Percentiles rank a stretch among this genome's conserved stretches.
Conservation (phyloP, 37 sponge, comb jelly and placozoan genomes). For the Amphimedon queenslandica region DNA sequence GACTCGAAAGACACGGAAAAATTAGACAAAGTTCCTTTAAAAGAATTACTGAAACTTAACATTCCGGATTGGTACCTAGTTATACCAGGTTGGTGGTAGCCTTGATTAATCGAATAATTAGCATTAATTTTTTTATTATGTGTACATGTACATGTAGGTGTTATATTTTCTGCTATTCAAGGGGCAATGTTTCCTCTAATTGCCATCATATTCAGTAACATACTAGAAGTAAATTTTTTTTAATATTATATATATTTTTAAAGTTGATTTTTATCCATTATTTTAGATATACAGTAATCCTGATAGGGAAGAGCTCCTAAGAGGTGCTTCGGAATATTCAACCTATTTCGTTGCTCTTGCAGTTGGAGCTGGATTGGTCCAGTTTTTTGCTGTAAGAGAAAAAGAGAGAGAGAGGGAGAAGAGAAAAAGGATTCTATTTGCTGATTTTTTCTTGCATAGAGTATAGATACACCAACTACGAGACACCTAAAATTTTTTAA, state of each 20-base stretch:
- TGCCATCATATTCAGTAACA: constrained; percentile 57
- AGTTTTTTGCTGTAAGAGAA: constrained; percentile 40
- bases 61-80: constrained; percentile 74
- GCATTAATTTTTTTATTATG: too few species aligned
- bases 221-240: constrained; percentile 45
- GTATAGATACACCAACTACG: too few species aligned
- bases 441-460: too few species aligned
- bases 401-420: background rate
- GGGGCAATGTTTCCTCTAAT: constrained; percentile 67
- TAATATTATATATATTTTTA: too few species aligned
- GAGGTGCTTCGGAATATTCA: background rate
- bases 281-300: constrained; percentile 44
- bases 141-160: too few species aligned
- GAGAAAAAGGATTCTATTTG: too few species aligned
- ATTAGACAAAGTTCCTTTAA: constrained; percentile 15
- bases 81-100: constrained; percentile 44
- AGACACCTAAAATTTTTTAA: too few species aligned
- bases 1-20: too few species aligned
- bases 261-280: background rate
- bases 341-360: constrained; percentile 38
- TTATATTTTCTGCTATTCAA: constrained; percentile 32
- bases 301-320: constrained; percentile 17
- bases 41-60: constrained; percentile 61
- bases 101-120: too few species aligned
- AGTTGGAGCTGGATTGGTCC: constrained; percentile 12